These are phyloP conservation scores for Hirtodrosophila duncani DNA, from an alignment of 2,888 invertebrate genomes.

Conservation along the genomic window DNA sequence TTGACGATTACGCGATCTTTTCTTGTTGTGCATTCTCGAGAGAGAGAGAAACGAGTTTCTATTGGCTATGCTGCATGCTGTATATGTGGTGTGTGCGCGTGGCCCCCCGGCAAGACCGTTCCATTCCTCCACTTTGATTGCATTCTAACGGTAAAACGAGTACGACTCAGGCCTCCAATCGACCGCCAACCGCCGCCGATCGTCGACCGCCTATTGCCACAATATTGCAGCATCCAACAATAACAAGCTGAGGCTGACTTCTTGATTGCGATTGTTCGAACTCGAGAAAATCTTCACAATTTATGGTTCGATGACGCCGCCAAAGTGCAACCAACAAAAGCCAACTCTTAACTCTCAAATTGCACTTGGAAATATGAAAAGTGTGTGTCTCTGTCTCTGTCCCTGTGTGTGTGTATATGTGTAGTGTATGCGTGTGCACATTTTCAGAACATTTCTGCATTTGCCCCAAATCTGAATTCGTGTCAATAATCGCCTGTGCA, in stretches of 20 bases:
- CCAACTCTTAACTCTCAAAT: conserved; percentile 21
- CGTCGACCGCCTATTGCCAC: conserved; percentile 8
- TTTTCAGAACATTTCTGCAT: conserved; percentile 60
- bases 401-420: conserved; percentile 9
- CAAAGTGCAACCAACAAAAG: conserved; percentile 53
- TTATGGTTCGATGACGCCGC: conserved; percentile 67
- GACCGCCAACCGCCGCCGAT: conserved; percentile 6
- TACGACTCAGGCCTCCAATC: conserved; percentile 55
- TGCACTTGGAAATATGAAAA: conserved; percentile 26
- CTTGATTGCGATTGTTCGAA: conserved; percentile 38
- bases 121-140: conserved; percentile 54
- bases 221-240: conserved; percentile 66
- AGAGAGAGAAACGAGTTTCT: conserved; percentile 63
- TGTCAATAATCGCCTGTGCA: conserved; percentile 60
- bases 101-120: neutral
- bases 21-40: conserved; percentile 47
- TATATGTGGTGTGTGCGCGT: conserved; percentile 1
- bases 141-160: conserved; percentile 78
- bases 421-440: conserved; percentile 31
- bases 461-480: conserved; percentile 73
- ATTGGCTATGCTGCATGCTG: conserved; percentile 46
- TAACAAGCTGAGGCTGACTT: conserved; percentile 35
- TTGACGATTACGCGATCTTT: conserved; percentile 56
- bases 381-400: conserved; percentile 9
- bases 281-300: conserved; percentile 65